Evolutionary conservation across 2,797 vertebrate species (phyloP).

Genomic region (Helarctos malayanus): DNA sequence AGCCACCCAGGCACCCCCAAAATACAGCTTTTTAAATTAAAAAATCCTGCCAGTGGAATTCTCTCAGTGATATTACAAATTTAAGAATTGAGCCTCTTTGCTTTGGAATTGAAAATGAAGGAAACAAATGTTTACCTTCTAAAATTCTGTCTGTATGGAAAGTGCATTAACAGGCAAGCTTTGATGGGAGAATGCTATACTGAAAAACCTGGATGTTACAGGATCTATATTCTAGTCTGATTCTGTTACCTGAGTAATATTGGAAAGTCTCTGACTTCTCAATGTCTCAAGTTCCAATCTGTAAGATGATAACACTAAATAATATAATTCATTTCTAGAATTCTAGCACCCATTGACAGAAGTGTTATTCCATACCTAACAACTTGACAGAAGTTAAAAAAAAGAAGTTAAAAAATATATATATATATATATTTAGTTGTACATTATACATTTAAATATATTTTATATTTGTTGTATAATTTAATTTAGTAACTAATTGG

Average conservation of each 20-base stretch:
- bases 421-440: not conserved
- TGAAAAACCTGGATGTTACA: not conserved
- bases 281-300: not conserved
- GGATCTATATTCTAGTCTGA: not conserved
- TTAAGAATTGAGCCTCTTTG: not conserved
- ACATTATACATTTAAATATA: not conserved
- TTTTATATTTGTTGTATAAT: not conserved
- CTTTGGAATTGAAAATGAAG: not conserved
- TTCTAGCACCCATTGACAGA: not conserved
- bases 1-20: not conserved
- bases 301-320: not conserved
- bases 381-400: not conserved
- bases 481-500: not conserved
- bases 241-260: not conserved
- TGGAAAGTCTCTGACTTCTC: not conserved
- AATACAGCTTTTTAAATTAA: not conserved
- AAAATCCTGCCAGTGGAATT: not conserved
- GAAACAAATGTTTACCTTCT: not conserved
- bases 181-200: not conserved
- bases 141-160: not conserved
- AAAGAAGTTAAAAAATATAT: not conserved
- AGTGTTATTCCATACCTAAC: not conserved
- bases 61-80: not conserved
- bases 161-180: not conserved
- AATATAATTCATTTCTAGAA: constrained; percentile 18